Evolutionary conservation across 37 sponge, comb jelly and placozoan genomes (phyloP).

Genomic region (Axinella damicornis): DNA sequence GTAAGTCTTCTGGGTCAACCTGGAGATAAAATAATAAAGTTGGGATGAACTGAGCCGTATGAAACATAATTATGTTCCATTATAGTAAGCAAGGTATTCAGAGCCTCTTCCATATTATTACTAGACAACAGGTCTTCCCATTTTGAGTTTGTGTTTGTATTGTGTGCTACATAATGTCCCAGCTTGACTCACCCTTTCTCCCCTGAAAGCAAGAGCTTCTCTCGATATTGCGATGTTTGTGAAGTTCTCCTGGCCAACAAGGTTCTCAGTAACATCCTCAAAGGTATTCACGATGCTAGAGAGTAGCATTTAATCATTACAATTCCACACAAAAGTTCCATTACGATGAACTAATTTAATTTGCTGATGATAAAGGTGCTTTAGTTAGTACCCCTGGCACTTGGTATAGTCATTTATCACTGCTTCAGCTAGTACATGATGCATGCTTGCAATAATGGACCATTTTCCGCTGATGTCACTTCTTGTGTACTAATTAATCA

Average conservation of each 20-base stretch:
- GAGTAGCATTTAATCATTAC: background rate
- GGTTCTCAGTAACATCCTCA: background rate
- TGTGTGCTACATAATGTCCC: background rate
- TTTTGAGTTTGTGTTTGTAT: no score
- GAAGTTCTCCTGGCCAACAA: slow-evolving; percentile 11
- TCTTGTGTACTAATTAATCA: no score
- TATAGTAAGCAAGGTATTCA: background rate
- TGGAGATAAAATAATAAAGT: background rate
- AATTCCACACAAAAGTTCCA: no score
- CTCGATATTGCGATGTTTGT: background rate
- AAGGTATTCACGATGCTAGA: slow-evolving; percentile 12
- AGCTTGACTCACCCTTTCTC: slow-evolving; percentile 48
- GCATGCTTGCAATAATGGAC: no score
- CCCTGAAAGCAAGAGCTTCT: slow-evolving; percentile 25
- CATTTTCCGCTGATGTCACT: no score
- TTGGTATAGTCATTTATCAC: no score
- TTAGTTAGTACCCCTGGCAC: no score
- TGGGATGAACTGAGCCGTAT: no score
- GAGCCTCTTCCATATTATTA: background rate
- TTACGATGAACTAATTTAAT: no score
- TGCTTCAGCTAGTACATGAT: no score
- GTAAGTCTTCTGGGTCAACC: background rate
- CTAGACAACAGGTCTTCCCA: no score
- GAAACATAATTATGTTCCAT: background rate
- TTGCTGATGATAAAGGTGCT: no score